A percentile compares a stretch with the other conserved stretches of the same genome.
phyloP scores from a whole-genome alignment of 2,797 vertebrate species.

The Parotocinclus haroldoi region DNA sequence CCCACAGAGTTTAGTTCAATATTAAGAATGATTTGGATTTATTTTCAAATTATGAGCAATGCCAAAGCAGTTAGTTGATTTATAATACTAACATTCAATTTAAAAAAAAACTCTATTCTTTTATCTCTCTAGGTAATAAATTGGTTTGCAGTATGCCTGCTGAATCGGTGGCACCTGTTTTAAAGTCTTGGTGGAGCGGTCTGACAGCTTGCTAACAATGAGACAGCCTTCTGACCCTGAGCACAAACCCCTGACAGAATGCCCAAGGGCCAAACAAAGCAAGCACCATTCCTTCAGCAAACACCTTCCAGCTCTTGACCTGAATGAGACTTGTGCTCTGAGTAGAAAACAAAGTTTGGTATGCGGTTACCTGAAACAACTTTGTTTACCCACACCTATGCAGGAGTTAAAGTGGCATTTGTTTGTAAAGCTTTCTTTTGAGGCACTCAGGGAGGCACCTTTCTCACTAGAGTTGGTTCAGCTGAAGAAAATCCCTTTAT shows the following conservation, averaged over 20 bases:
- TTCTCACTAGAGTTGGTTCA: slow-evolving; percentile 41
- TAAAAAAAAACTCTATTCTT: background rate
- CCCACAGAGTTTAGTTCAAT: no score
- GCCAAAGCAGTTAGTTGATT: background rate
- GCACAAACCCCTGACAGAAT: slow-evolving; percentile 41
- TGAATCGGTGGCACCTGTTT: slow-evolving; percentile 31
- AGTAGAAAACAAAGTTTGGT: slow-evolving; percentile 44
- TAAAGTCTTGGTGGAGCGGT: slow-evolving; percentile 40
- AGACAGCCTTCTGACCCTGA: slow-evolving; percentile 48
- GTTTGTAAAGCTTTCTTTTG: slow-evolving; percentile 38
- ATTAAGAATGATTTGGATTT: no score
- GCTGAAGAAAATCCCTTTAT: slow-evolving; percentile 26
- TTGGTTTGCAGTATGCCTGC: slow-evolving; percentile 46
- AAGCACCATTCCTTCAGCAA: slow-evolving; percentile 47
- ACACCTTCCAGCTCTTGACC: slow-evolving; percentile 45
- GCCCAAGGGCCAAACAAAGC: slow-evolving; percentile 52
- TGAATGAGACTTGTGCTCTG: slow-evolving; percentile 43
- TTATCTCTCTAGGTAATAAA: slow-evolving; percentile 28
- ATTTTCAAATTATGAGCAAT: slow-evolving; percentile 2
- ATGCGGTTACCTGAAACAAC: slow-evolving; percentile 45
- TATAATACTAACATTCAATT: background rate
- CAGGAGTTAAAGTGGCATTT: slow-evolving; percentile 27
- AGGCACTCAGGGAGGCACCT: slow-evolving; percentile 36
- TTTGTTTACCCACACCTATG: slow-evolving; percentile 41
- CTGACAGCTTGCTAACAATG: slow-evolving; percentile 56